A percentile compares a stretch with the other conserved stretches of the same genome.
Evolutionary conservation across 2,797 vertebrate genomes (phyloP).

Genomic region (Euthynnus affinis): DNA sequence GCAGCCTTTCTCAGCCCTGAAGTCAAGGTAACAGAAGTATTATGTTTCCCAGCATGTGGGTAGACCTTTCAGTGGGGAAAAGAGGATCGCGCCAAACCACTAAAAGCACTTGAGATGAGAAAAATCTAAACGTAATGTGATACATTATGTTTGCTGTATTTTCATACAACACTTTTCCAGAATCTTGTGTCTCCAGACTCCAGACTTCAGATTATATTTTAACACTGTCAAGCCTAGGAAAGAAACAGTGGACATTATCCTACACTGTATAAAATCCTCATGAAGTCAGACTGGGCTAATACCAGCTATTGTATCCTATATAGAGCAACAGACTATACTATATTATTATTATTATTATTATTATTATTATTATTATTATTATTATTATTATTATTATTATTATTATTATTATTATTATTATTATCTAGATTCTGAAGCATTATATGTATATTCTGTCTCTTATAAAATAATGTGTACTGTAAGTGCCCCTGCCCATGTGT

Average conservation of each 20-base stretch:
- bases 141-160: neutral
- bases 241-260: no score
- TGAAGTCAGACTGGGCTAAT: neutral
- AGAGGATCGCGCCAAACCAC: neutral
- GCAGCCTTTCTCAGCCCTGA: slow-evolving; percentile 23
- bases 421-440: no score
- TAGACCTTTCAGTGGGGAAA: slow-evolving; percentile 6
- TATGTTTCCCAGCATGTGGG: slow-evolving; percentile 31
- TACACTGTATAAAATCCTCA: no score
- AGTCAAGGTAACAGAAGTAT: slow-evolving; percentile 49
- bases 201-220: neutral
- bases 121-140: neutral
- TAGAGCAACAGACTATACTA: neutral
- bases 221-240: neutral
- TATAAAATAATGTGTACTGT: no score
- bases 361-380: no score
- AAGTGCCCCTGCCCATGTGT: no score
- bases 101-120: neutral
- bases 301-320: neutral
- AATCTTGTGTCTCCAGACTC: neutral
- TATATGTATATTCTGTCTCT: no score
- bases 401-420: no score
- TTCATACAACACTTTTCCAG: neutral
- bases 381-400: no score
- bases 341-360: no score